Evolutionary conservation across 64 coral and sea anemone genomes (phyloP).

Genomic region (Anthopleura sola): DNA sequence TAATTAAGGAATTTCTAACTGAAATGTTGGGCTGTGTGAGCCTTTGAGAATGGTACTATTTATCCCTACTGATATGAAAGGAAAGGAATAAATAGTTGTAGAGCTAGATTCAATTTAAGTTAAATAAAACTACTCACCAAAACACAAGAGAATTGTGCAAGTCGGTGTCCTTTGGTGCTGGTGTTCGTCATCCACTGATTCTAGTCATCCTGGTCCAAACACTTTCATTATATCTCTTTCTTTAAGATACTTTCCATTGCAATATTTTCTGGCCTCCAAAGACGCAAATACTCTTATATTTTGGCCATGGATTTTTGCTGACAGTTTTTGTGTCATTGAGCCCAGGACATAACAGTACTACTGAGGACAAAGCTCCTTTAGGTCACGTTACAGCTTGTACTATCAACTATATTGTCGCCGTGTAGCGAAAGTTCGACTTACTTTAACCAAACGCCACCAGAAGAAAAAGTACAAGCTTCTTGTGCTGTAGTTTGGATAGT

Average conservation of each 20-base stretch:
- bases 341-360: not conserved
- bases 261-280: not conserved
- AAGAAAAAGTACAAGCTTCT: not conserved
- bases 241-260: too few relatives aligned
- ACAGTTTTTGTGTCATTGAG: not conserved
- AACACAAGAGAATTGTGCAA: too few relatives aligned
- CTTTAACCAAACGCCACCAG: not conserved
- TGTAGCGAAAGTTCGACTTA: not conserved
- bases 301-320: not conserved
- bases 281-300: not conserved
- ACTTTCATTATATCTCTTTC: too few relatives aligned
- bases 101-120: too few relatives aligned
- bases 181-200: too few relatives aligned
- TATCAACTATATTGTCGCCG: not conserved
- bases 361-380: not conserved
- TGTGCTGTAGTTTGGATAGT: not conserved
- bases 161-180: too few relatives aligned
- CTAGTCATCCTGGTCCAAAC: too few relatives aligned
- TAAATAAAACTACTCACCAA: too few relatives aligned
- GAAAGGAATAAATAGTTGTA: too few relatives aligned
- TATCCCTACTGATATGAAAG: too few relatives aligned
- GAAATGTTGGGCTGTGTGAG: too few relatives aligned
- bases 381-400: not conserved
- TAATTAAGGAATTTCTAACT: not conserved
- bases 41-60: too few relatives aligned